These are phyloP conservation scores for Trematocara zebra DNA, from an alignment of 2,113 vertebrate genomes.

Conservation along the genomic window DNA sequence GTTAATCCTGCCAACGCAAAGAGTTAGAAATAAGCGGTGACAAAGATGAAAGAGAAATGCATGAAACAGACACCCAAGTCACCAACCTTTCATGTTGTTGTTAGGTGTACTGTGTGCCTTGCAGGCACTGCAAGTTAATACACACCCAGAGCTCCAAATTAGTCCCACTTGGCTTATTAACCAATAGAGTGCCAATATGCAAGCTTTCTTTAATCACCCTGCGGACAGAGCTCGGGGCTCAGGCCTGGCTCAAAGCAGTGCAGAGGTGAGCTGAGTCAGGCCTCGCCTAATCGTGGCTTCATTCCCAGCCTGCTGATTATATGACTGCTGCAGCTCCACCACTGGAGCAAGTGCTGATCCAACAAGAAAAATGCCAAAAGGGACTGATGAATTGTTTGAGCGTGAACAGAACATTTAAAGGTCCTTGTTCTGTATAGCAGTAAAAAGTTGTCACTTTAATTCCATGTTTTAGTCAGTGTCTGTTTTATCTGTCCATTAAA, in stretches of 20 bases:
- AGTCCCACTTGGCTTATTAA: slow-evolving; percentile 41
- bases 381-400: background rate
- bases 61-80: background rate
- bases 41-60: background rate
- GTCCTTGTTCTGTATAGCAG: background rate
- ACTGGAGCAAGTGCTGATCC: slow-evolving; percentile 36
- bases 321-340: background rate
- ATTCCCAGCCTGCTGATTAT: slow-evolving; percentile 1
- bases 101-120: background rate
- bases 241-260: background rate
- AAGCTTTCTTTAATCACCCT: slow-evolving; percentile 27
- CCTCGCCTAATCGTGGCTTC: background rate
- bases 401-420: background rate
- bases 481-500: slow-evolving; percentile 26
- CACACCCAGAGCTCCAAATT: background rate
- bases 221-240: background rate
- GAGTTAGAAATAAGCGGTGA: background rate
- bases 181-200: slow-evolving; percentile 17
- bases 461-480: background rate
- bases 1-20: background rate
- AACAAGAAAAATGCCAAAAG: background rate
- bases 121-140: background rate
- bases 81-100: background rate
- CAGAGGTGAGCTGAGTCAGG: slow-evolving; percentile 10
- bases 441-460: slow-evolving; percentile 4